phyloP scores from a whole-genome alignment of 1,140 invertebrate genomes.

The Delia radicum region DNA sequence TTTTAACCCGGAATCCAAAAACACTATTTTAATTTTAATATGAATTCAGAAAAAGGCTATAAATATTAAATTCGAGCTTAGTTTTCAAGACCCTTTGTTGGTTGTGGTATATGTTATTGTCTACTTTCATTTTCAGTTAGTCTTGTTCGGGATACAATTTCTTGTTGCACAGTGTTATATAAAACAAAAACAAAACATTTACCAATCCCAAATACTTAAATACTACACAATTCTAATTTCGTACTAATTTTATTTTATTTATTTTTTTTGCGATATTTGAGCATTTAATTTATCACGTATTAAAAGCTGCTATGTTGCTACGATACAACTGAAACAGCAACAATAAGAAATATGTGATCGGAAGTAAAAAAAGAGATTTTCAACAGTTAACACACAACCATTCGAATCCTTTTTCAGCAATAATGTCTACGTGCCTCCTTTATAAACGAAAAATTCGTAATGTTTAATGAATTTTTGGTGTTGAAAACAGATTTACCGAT shows the following conservation, averaged over 20 bases:
- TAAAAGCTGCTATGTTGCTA: background rate
- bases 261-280: background rate
- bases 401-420: slow-evolving; percentile 1
- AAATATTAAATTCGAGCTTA: too few species aligned
- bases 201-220: too few species aligned
- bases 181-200: too few species aligned
- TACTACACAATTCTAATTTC: background rate
- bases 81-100: too few species aligned
- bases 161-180: too few species aligned
- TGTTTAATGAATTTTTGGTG: slow-evolving; percentile 3
- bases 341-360: slow-evolving; percentile 2
- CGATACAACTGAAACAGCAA: background rate
- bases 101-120: too few species aligned
- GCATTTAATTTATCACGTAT: slow-evolving; percentile 12
- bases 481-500: background rate
- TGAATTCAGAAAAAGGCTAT: too few species aligned
- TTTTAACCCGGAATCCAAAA: too few species aligned
- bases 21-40: too few species aligned
- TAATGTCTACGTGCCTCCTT: slow-evolving; percentile 1
- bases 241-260: background rate
- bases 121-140: too few species aligned
- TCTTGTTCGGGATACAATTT: too few species aligned
- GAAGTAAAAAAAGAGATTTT: background rate
- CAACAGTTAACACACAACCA: slow-evolving; percentile 2
- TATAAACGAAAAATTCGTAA: background rate